Evolutionary conservation across 2,888 invertebrate species (phyloP).

Genomic region (Campopleginae sp.): DNA sequence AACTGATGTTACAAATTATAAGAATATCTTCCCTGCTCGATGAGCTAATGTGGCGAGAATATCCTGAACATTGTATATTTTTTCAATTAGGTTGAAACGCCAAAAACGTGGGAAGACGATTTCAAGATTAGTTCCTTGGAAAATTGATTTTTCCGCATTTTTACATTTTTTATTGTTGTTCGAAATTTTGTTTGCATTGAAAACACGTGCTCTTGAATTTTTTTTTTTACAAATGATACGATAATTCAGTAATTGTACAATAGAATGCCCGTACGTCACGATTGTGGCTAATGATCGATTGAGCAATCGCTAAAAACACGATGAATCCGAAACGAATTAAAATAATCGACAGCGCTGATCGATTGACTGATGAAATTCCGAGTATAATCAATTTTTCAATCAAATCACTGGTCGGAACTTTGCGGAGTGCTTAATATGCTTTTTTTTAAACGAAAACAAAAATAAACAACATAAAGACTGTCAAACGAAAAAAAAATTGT

Average conservation of each 20-base stretch:
- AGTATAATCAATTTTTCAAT: conserved; percentile 15
- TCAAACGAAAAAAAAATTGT: conserved; percentile 2
- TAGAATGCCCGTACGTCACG: background rate
- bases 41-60: background rate
- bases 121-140: background rate
- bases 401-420: background rate
- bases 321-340: background rate
- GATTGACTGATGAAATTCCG: background rate
- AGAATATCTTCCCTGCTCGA: conserved; percentile 29
- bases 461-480: conserved; percentile 9
- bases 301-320: background rate
- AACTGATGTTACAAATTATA: conserved; percentile 7
- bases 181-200: background rate
- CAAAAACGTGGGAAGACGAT: background rate
- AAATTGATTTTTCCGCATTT: conserved; percentile 7
- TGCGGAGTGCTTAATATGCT: background rate
- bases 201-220: background rate
- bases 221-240: background rate
- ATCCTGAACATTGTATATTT: conserved; percentile 4
- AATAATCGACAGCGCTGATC: background rate
- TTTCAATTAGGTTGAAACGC: background rate
- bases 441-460: background rate
- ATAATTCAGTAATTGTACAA: background rate
- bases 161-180: background rate
- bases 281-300: background rate